phyloP scores from a whole-genome alignment of 2,113 vertebrate species.

The Suncus etruscus region DNA sequence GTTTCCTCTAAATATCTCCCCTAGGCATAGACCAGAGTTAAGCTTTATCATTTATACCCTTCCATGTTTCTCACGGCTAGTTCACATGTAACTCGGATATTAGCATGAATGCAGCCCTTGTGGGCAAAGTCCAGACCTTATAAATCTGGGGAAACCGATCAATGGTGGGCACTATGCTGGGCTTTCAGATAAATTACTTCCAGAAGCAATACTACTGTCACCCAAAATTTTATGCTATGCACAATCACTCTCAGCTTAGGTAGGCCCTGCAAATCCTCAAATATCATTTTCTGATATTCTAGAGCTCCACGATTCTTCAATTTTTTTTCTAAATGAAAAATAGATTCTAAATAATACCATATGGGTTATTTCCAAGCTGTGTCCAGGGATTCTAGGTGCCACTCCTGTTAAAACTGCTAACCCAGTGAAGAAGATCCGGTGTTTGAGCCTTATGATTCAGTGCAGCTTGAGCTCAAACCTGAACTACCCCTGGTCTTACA shows the following conservation, averaged over 20 bases:
- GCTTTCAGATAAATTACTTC: not conserved
- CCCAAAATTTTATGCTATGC: not conserved
- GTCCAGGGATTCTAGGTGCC: too few relatives aligned
- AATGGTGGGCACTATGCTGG: not conserved
- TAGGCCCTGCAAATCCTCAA: slow-evolving; percentile 3
- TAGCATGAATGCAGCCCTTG: not conserved
- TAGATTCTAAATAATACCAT: not conserved
- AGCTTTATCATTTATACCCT: not conserved
- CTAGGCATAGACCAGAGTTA: not conserved
- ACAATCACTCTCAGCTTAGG: not conserved
- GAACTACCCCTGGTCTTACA: too few relatives aligned
- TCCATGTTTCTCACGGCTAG: not conserved
- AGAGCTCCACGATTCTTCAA: not conserved
- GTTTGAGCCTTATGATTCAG: too few relatives aligned
- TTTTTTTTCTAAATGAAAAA: not conserved
- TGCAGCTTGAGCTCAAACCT: too few relatives aligned
- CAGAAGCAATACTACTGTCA: not conserved
- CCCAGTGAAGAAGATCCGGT: too few relatives aligned
- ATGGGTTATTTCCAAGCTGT: not conserved
- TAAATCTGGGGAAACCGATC: not conserved
- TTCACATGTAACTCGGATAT: slow-evolving; percentile 17
- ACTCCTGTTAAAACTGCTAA: too few relatives aligned
- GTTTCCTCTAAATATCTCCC: not conserved
- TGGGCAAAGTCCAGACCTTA: not conserved
- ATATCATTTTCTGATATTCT: slow-evolving; percentile 35